Conservation (phyloP, 2,888 invertebrate genomes). For the Tipula unca region DNA sequence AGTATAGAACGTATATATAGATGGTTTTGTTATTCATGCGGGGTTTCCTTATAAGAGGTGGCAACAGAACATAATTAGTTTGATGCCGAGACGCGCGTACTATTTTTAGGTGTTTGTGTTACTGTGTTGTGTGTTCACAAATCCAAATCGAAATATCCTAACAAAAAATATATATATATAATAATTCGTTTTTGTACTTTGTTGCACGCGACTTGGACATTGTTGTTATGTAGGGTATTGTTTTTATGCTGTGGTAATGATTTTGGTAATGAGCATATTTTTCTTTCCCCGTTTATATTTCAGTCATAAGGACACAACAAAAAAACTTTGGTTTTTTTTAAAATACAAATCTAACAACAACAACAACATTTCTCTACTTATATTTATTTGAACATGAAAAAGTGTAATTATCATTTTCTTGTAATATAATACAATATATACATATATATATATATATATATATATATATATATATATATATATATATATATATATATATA, state of each 20-base stretch:
- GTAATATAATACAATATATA: not conserved
- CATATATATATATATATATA: no score
- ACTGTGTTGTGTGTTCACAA: not conserved
- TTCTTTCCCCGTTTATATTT: not conserved
- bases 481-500: no score
- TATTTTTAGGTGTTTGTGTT: not conserved
- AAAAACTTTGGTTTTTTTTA: not conserved
- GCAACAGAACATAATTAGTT: not conserved
- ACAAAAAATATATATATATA: not conserved
- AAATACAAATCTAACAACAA: not conserved
- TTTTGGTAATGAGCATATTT: conserved; percentile 3
- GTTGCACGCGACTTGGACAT: not conserved
- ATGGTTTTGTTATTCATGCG: not conserved
- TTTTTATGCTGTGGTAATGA: conserved; percentile 8
- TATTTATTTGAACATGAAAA: conserved; percentile 9
- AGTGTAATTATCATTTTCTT: conserved; percentile 4
- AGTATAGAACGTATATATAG: not conserved
- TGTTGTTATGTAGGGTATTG: not conserved
- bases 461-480: no score
- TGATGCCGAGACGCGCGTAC: not conserved
- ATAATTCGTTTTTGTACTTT: not conserved
- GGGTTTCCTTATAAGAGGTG: not conserved
- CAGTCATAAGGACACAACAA: not conserved
- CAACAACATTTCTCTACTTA: not conserved
- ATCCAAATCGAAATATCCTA: not conserved